Conservation (phyloP, 2,888 invertebrate genomes). For the Zhuqinia jingwanae region DNA sequence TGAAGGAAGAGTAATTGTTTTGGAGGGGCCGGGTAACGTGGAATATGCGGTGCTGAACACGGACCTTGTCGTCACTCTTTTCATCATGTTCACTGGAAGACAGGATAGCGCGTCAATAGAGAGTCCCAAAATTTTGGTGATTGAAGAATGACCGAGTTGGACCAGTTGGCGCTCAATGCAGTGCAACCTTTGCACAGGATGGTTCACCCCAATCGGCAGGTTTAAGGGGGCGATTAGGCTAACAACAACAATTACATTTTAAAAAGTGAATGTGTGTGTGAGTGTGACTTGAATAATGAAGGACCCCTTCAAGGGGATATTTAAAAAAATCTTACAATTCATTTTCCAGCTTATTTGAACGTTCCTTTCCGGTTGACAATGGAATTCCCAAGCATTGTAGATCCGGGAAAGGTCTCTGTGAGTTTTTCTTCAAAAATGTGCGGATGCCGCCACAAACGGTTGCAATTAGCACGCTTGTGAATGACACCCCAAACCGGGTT, state of each 20-base stretch:
- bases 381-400: background rate
- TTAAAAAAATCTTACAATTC: conserved; percentile 17
- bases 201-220: background rate
- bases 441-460: conserved; percentile 35
- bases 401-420: conserved; percentile 2
- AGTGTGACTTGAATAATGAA: too few species aligned
- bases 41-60: conserved; percentile 46
- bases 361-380: background rate
- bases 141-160: background rate
- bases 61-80: conserved; percentile 23
- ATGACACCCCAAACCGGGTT: conserved; percentile 7
- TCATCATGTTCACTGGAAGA: conserved; percentile 34
- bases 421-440: conserved; percentile 27
- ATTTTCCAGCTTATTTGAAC: background rate
- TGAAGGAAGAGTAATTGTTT: too few species aligned
- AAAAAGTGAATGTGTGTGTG: too few species aligned
- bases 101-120: conserved; percentile 17
- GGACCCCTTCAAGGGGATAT: too few species aligned
- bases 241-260: too few species aligned
- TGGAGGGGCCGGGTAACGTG: conserved; percentile 43
- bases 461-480: conserved; percentile 33
- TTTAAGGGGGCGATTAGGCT: conserved; percentile 22
- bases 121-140: background rate
- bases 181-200: background rate
- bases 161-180: conserved; percentile 28